phyloP scores from a whole-genome alignment of 1,140 invertebrate genomes.

The Drosophila busckii region DNA sequence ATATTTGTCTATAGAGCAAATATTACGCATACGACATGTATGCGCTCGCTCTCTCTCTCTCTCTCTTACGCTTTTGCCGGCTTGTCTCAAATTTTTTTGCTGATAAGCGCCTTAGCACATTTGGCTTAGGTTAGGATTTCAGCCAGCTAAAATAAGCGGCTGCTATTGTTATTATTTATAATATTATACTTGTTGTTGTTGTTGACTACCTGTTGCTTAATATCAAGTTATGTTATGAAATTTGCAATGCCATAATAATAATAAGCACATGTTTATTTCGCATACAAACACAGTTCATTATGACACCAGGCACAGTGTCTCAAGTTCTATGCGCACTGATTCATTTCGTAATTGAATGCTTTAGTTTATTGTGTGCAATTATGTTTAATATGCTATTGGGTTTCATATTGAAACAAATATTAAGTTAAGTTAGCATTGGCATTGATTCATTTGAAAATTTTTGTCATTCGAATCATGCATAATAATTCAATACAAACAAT shows the following conservation, averaged over 20 bases:
- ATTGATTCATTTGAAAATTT: too few species aligned
- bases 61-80: too few species aligned
- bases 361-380: slow-evolving; percentile 1
- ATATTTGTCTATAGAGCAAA: background rate
- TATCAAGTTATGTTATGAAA: slow-evolving; percentile 14
- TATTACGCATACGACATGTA: slow-evolving; percentile 7
- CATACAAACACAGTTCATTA: background rate
- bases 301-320: background rate
- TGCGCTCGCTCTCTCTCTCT: too few species aligned
- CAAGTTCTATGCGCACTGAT: background rate
- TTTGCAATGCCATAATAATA: slow-evolving; percentile 12
- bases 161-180: too few species aligned
- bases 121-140: slow-evolving; percentile 7
- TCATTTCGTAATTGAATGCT: background rate
- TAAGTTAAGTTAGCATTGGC: too few species aligned
- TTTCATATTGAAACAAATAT: too few species aligned
- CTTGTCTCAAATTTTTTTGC: background rate
- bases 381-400: too few species aligned
- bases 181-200: background rate
- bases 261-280: slow-evolving; percentile 8
- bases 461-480: too few species aligned
- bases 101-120: slow-evolving; percentile 5
- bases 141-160: background rate
- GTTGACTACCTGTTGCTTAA: slow-evolving; percentile 1
- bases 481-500: too few species aligned